A percentile compares a stretch with the other conserved stretches of the same genome.
These are phyloP conservation scores for Myotis pilosus DNA, from an alignment of 2,797 vertebrate species.

Conservation along the genomic window DNA sequence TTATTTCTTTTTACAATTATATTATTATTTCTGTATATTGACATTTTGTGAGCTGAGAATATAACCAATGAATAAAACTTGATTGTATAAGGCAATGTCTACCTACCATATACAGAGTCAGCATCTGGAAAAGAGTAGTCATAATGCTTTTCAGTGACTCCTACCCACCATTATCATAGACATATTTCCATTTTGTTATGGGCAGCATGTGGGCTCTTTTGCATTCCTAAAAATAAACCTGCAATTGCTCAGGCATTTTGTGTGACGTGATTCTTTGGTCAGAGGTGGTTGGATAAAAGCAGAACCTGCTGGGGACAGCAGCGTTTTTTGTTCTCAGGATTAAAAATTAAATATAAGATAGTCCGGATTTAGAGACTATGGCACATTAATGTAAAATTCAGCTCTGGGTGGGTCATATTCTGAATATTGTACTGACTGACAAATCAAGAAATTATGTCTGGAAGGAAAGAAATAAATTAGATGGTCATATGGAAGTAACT, in stretches of 20 bases:
- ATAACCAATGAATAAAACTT: not conserved
- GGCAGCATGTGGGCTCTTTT: not conserved
- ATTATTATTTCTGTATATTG: not conserved
- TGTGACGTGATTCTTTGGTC: not conserved
- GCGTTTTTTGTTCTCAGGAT: not conserved
- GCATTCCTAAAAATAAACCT: not conserved
- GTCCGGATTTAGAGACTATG: not conserved
- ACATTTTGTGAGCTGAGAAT: not conserved
- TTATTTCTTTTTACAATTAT: not conserved
- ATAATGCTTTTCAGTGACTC: not conserved
- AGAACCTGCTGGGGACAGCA: fast-evolving
- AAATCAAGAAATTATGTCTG: not conserved
- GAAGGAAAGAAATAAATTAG: not conserved
- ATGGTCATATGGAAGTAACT: not conserved
- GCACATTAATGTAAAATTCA: not conserved
- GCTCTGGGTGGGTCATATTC: not conserved
- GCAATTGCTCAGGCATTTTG: not conserved
- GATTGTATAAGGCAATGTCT: not conserved
- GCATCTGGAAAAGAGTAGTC: not conserved
- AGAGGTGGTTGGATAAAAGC: not conserved
- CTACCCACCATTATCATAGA: not conserved
- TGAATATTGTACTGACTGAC: not conserved
- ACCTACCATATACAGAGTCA: not conserved
- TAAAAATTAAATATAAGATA: not conserved
- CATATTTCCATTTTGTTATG: not conserved